A percentile compares a stretch with the other conserved stretches of the same genome.
These are phyloP conservation scores for Cephus rjabovi DNA, from an alignment of 2,888 invertebrate species.

Conservation along the genomic window DNA sequence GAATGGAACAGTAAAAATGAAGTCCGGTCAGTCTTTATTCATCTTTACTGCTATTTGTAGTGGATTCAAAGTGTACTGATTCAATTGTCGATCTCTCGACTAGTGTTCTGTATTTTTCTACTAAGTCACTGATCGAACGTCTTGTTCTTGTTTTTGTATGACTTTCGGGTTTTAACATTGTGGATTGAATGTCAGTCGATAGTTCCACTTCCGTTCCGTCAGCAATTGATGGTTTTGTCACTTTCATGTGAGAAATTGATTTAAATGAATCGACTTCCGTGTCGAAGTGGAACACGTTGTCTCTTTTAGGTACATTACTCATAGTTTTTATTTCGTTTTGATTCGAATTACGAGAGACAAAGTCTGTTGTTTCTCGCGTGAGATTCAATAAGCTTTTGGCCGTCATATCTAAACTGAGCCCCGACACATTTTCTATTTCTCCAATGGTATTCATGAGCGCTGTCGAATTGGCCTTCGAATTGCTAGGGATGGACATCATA, in stretches of 20 bases:
- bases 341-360: background rate
- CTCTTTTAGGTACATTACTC: constrained; percentile 18
- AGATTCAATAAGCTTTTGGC: constrained; percentile 29
- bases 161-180: background rate
- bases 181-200: constrained; percentile 3
- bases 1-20: background rate
- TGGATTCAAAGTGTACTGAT: constrained; percentile 1
- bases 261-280: background rate
- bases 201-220: constrained; percentile 26
- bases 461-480: constrained; percentile 45
- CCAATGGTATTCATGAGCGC: constrained; percentile 34
- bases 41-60: background rate
- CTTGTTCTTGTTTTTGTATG: constrained; percentile 30
- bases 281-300: constrained; percentile 6
- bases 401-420: constrained; percentile 36
- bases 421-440: constrained; percentile 36
- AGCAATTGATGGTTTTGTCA: constrained; percentile 26
- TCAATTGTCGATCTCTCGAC: constrained; percentile 20
- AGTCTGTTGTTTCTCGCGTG: constrained; percentile 24
- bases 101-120: constrained; percentile 56
- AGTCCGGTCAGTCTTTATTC: background rate
- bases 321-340: constrained; percentile 7
- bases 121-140: constrained; percentile 57
- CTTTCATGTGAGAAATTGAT: constrained; percentile 11
- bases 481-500: constrained; percentile 39